Base-by-base conservation (phyloP, 2,113 vertebrate species). In the Acrocephalus kingi region DNA sequence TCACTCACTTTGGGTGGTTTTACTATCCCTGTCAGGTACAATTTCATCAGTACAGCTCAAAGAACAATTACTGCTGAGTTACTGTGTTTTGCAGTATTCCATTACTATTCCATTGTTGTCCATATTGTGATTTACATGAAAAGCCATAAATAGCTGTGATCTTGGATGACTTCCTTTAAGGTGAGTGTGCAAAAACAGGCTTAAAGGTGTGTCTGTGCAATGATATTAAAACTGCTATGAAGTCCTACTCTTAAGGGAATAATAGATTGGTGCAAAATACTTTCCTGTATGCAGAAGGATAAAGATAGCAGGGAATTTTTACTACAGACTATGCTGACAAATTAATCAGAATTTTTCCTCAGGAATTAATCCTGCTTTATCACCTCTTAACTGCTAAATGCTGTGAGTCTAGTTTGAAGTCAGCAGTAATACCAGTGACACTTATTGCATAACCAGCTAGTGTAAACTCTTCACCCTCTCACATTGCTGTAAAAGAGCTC, bases 351-450 rank as follows among this genome's bases (percentile, higher is more conserved):
- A 95, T 55, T 92, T 95, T 95, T 90, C 71, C 55, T 94, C 84
- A 73, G 95, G 95, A 91, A 95, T 95, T 98, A 98, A 98, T 98
- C 97, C 96, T 89, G 61, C 95, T 95, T 98, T 97, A 97, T 98
- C 98, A 98, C 96, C 95, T 96, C 97, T 97, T 97, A 97, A 96
- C 97, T 94, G 94, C 96, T 98, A 98, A 98, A 91, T 95, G 90
- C 86, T 93, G 86, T 72, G 90, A 98, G 97, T 97, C 91, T 92
- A 98, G 97, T 97, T 90, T 95, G 81, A 97, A 96, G 77, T 89
- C 88, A 97, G 85, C 87, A 93, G 80, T 94, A 91, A 95, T 95
- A 85, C 86, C 90, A 51, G 52, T 91, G 96, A 97, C 72, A 27
- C 94, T 95, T 80, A 79, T 93, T 94, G 63, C 73, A 52, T 97